Conservation (phyloP, 2,113 vertebrate genomes). For the Acanthochromis polyacanthus region DNA sequence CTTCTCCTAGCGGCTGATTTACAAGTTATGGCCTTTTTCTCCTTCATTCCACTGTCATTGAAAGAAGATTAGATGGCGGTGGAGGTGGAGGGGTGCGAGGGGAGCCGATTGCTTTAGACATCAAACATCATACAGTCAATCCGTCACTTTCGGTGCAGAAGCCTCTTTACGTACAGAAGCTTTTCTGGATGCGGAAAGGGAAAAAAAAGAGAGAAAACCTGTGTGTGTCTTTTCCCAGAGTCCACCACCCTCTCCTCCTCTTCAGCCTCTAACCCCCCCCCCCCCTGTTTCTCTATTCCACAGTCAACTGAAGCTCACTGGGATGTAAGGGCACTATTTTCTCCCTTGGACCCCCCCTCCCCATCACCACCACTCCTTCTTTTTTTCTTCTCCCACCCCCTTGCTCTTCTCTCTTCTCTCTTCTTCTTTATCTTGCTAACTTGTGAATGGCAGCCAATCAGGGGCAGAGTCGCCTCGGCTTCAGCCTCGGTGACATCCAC, state of each 20-base stretch:
- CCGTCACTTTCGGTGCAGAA: slow-evolving; percentile 51
- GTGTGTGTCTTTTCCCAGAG: slow-evolving; percentile 42
- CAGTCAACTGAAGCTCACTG: slow-evolving; percentile 71
- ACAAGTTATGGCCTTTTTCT: slow-evolving; percentile 82
- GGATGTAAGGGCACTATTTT: slow-evolving; percentile 71
- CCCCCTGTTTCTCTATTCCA: slow-evolving; percentile 66
- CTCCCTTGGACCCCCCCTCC: background rate
- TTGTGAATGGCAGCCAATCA: slow-evolving; percentile 89
- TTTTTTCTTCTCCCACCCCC: slow-evolving; percentile 25
- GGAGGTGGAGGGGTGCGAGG: background rate
- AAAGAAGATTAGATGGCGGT: slow-evolving; percentile 80
- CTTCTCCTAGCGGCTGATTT: slow-evolving; percentile 68
- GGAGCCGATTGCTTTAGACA: slow-evolving; percentile 75
- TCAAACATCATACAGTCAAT: slow-evolving; percentile 77
- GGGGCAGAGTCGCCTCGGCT: slow-evolving; percentile 79
- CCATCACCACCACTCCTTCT: slow-evolving; percentile 20
- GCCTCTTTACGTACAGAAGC: slow-evolving; percentile 37
- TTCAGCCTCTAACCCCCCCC: slow-evolving; percentile 72
- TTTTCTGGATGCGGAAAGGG: slow-evolving; percentile 39
- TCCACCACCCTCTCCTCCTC: slow-evolving; percentile 65
- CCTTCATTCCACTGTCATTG: slow-evolving; percentile 80
- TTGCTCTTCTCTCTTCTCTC: slow-evolving; percentile 47
- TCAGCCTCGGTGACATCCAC: slow-evolving; percentile 84
- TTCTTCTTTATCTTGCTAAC: slow-evolving; percentile 74
- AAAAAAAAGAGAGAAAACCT: slow-evolving; percentile 17